Evolutionary conservation across 92 coral and sea anemone species (phyloP), one percentile per base, ranked within the genome.

Genomic region (Chrysogorgia sp.): DNA sequence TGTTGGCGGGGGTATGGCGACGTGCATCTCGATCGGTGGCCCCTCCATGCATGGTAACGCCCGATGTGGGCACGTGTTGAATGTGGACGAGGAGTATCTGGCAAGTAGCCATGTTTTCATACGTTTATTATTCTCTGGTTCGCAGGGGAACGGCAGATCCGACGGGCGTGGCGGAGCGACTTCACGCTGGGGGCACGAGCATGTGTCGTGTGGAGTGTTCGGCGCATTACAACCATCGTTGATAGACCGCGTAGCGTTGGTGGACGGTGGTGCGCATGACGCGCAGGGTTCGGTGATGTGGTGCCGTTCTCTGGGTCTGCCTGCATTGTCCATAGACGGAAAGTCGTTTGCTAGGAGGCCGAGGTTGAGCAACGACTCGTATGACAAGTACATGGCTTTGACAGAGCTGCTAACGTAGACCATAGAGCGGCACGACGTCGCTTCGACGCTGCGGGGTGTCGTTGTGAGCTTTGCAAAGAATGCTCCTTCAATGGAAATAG

Each of bases 341-440:
- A 66, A 83, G 49, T 29, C 2, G 34, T 14, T 12, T 4, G 78
- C 0, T 10, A 83, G 62, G n/a, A 76, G 40, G 24, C 83, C 71
- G 22, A 83, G 83, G 78, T 76, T 83, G 15, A 77, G 83, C 0
- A 83, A 9, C 6, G 83, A 76, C 79, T 75, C 75, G 10, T 76
- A 75, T 0, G 83, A 82, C 20, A 82, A 58, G 76, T 74, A 75
- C 86, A 82, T 82, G 66, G 22, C 67, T 7, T 30, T 31, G 58
- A 83, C 71, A 0, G 76, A 40, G 77, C 71, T 40, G 83, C 87
- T 83, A 8, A 83, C 78, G 49, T 83, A 83, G 20, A 83, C 78
- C 87, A 83, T 76, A 4, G 83, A 76, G 52, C 28, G 82, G 71
- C 87, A 83, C 23, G 77, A 37, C 33, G 67, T 8, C 8, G 14